Conservation (phyloP, 2,113 vertebrate species). For the Toxostoma redivivum region DNA sequence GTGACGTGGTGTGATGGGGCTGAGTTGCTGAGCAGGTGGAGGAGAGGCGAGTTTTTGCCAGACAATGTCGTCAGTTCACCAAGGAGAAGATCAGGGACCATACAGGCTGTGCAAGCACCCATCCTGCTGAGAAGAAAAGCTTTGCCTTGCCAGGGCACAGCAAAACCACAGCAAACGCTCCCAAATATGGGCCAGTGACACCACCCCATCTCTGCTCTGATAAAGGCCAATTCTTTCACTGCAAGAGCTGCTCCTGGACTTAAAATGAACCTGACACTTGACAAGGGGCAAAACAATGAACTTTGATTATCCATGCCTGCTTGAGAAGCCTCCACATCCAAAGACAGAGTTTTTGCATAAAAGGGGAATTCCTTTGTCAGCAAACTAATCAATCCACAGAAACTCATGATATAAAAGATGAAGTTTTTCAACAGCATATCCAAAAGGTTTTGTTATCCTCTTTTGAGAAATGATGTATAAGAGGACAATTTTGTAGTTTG, state of each 20-base stretch:
- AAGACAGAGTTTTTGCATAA: neutral
- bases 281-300: neutral
- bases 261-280: neutral
- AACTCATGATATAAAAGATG: neutral
- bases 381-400: rapidly evolving
- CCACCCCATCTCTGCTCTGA: neutral
- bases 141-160: neutral
- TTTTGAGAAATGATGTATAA: neutral
- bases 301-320: neutral
- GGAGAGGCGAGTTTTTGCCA: neutral
- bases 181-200: neutral
- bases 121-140: neutral
- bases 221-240: neutral
- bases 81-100: neutral
- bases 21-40: neutral
- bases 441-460: neutral
- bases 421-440: neutral
- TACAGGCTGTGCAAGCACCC: neutral
- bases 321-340: neutral
- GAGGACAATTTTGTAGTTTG: neutral
- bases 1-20: neutral
- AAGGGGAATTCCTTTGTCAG: neutral
- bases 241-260: neutral
- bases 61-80: neutral
- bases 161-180: neutral